Conservation (phyloP, 2,797 vertebrate species). For the Sebastes umbrosus region DNA sequence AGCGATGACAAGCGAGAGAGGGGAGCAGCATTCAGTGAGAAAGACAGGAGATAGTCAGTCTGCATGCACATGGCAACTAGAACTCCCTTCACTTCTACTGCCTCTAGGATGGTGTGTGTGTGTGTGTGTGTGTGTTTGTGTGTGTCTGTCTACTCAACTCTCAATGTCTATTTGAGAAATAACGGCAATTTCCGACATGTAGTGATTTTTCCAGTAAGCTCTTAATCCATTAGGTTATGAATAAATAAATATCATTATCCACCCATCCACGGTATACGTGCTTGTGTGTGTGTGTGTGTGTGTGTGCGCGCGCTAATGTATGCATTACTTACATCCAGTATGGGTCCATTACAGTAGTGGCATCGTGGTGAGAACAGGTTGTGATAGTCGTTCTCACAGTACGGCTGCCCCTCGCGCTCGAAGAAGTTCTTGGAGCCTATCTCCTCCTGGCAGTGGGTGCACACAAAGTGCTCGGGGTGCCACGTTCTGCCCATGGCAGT, state of each 20-base stretch:
- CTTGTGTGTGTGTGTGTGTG: constrained; percentile 1
- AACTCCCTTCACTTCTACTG: background rate
- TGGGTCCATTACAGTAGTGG: constrained; percentile 95
- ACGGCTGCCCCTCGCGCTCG: constrained; percentile 92
- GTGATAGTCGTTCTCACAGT: constrained; percentile 96
- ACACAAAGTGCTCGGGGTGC: constrained; percentile 97
- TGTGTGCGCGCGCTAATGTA: background rate
- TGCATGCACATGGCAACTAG: background rate
- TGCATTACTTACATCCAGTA: constrained; percentile 90
- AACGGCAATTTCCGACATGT: constrained; percentile 19
- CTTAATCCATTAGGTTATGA: constrained; percentile 64
- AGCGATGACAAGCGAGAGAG: constrained; percentile 15
- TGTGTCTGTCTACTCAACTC: background rate
- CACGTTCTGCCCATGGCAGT: constrained; percentile 96
- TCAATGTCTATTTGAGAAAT: constrained; percentile 7
- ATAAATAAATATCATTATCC: constrained; percentile 67
- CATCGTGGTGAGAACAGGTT: constrained; percentile 94
- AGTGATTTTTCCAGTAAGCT: constrained; percentile 46
- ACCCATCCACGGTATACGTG: background rate
- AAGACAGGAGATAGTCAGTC: background rate
- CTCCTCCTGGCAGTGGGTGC: constrained; percentile 97
- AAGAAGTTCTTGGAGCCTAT: constrained; percentile 96
- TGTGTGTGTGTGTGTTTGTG: background rate
- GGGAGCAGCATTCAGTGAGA: background rate
- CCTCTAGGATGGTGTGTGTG: background rate